Evolutionary conservation across 2,888 invertebrate species (phyloP), one percentile per base, ranked within the genome.

Genomic region (Mesorhabditis belari): DNA sequence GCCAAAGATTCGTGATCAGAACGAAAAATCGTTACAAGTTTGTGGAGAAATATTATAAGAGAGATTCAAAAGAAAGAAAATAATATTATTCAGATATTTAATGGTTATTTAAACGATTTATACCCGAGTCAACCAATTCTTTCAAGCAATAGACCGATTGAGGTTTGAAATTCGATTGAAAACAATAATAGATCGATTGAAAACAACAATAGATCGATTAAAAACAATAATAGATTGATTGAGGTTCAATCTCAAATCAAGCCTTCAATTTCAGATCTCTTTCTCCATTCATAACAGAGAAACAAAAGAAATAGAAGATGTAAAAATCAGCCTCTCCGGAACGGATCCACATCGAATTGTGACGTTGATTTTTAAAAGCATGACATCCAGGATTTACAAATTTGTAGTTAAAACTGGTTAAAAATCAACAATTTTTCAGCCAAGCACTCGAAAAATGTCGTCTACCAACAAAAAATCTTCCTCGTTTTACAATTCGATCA

Each of bases 1-100:
- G 65, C 84, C 84, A 3, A 78, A 74, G 55, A 81, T 71, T 25
- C 62, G 74, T 50, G 64, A 65, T n/a, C 65, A 72, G 58, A 79
- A 79, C 59, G 79, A 79, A 62, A 77, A 77, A 62, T 72, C 77
- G 2, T 61, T 79, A 28, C 77, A 79, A 67, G 76, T 69, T 24
- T n/a, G 52, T 49, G 52, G 19, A 49, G 26, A 12, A 24, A 6
- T 5, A 21, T n/a, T 4, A 49, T 49, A n/a, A 24, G 6, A 6
- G 21, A 19, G 28, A 9, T 35, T 19, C 2, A 56, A 17, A 44
- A 23, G 25, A 49, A 24, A 49, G n/a, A 19, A 49, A 49, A 35
- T n/a, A n/a, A n/a, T n/a, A n/a, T n/a, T n/a, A 23, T 75, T 52
- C 28, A 77, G 77, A 64, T 77, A 49, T 80, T 80, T 66, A 80